Evolutionary conservation across 2,113 vertebrate genomes (phyloP).

Genomic region (Orientallactaga bullata): DNA sequence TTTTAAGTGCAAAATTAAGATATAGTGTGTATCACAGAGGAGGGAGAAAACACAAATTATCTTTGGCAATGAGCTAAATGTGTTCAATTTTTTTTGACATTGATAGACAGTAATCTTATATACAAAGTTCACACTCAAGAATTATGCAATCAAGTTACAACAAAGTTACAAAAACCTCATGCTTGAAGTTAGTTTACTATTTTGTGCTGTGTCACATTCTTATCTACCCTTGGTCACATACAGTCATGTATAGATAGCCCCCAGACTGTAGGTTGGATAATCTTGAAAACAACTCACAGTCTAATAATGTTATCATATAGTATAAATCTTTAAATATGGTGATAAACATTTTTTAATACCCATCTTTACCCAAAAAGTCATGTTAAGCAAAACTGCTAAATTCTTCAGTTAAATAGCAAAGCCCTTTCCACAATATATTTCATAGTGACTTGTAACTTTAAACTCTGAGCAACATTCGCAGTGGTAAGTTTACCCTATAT

Average conservation of each 20-base stretch:
- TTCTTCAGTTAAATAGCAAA: slow-evolving; percentile 41
- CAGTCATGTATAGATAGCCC: no score
- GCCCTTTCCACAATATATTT: slow-evolving; percentile 5
- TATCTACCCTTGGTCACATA: no score
- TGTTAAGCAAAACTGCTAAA: slow-evolving; percentile 35
- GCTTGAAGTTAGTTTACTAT: no score
- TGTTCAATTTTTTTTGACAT: no score
- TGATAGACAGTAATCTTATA: no score
- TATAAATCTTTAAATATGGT: background rate
- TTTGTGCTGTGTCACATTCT: no score
- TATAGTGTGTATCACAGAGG: background rate
- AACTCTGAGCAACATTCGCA: background rate
- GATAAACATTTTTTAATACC: background rate
- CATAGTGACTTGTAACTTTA: slow-evolving; percentile 28
- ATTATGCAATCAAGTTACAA: no score
- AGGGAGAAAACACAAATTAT: background rate
- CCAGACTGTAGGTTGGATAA: no score
- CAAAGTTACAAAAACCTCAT: no score
- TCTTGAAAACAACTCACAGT: background rate
- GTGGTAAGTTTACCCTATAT: background rate
- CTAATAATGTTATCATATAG: background rate
- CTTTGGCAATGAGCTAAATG: background rate
- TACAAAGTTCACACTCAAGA: no score
- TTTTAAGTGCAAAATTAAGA: slow-evolving; percentile 1
- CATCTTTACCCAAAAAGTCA: background rate